These are phyloP conservation scores for Cactoblastis cactorum DNA, from an alignment of 2,888 invertebrate species.

Conservation along the genomic window DNA sequence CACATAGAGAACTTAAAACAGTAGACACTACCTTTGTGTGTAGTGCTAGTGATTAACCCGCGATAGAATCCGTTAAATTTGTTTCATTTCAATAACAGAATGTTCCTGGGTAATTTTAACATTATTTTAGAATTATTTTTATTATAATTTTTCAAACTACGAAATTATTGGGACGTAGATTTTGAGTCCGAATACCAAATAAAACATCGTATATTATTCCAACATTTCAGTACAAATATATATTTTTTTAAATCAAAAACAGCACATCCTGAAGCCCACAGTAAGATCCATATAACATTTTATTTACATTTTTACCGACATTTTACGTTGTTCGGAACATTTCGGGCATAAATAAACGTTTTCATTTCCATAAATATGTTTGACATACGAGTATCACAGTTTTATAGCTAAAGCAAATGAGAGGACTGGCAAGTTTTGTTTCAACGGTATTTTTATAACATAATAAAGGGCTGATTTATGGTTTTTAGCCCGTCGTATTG, in stretches of 20 bases:
- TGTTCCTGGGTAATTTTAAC: too few species aligned
- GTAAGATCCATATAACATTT: background rate
- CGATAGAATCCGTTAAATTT: too few species aligned
- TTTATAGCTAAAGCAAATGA: conserved; percentile 4
- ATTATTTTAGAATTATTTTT: too few species aligned
- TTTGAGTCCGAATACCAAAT: too few species aligned
- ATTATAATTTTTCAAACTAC: too few species aligned
- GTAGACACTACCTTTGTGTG: too few species aligned
- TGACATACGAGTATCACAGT: conserved; percentile 9
- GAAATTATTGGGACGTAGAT: too few species aligned
- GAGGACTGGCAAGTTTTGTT: background rate
- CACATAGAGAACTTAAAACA: too few species aligned
- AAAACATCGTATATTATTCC: too few species aligned
- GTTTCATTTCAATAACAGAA: too few species aligned
- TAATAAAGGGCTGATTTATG: background rate
- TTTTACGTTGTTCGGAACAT: conserved; percentile 2
- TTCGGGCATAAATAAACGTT: conserved; percentile 5
- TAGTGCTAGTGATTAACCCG: too few species aligned
- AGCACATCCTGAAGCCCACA: background rate
- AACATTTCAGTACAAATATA: background rate
- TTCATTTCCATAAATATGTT: conserved; percentile 7
- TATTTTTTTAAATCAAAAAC: background rate
- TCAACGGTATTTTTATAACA: background rate
- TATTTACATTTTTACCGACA: background rate
- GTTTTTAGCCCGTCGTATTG: background rate